Evolutionary conservation across 2,113 vertebrate species (phyloP), one percentile per base, ranked within the genome.

Genomic region (Capricornis sumatraensis): DNA sequence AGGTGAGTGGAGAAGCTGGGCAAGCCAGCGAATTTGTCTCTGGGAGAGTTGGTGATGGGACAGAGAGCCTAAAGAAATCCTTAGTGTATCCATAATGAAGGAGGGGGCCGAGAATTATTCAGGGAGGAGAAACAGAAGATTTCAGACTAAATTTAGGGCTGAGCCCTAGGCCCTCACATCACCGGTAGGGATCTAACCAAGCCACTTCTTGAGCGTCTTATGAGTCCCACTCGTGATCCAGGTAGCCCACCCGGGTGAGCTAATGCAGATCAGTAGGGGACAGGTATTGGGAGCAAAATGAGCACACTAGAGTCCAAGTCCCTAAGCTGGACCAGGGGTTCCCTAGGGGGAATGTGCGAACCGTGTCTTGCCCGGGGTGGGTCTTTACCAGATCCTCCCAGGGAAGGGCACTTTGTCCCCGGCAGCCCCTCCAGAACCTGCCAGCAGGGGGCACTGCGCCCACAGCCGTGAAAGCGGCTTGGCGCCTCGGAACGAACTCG

Each of bases 1-100:
- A 99, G 99, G 99, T 99, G 96, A 96, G 55, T 11, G 7, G 36
- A 58, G 52, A 67, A 43, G 43, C 45, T n/a, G 33, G 57, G 62
- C 67, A 64, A 40, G 30, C 25, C 64, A 30, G 58, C 7, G 1
- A 8, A 82, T 30, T 36, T 15, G 12, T 27, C 81, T 83, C 57
- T 27, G 13, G 19, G 8, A 71, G 10, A 64, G 17, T 0, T 86
- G 15, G 23, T 87, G 57, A 25, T 17, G 19, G 47, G 55, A 84
- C 52, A 50, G 4, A 30, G 64, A 50, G 11, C 8, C n/a, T 92
- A 21, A 81, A 93, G 71, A 97, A 89, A 82, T 60, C 64, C 30
- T 84, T 33, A 15, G 43, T 62, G 53, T 33, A 23, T 47, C 14
- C 27, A 28, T 10, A 88, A 78, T 25, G 23, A 84, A 71, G n/a